Evolutionary conservation across 2,797 vertebrate genomes (phyloP), one percentile per base, ranked within the genome.

Genomic region (Spheniscus humboldti): DNA sequence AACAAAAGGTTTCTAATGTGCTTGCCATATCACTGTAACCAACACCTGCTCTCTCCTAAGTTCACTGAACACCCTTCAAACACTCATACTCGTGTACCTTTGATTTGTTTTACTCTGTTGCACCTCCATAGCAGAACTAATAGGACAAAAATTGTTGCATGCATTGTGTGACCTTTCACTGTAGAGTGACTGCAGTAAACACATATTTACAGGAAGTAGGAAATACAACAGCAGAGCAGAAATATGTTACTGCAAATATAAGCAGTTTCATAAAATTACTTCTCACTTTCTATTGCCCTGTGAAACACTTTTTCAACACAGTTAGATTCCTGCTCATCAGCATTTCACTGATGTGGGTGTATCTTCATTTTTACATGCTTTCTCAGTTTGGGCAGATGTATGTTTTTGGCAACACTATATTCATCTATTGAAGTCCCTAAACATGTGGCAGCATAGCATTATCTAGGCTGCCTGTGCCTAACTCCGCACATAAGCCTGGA

Each of bases 1-100:
- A 92, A 86, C 52, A 94, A 96, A 95, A 95, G 37, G 17, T 78
- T 95, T 95, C 84, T 92, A 80, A 92, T 56, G 45, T 76, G n/a
- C 30, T 74, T 82, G 41, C 63, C 67, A 23, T 67, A 60, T 28
- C 63, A 11, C 60, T 80, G 60, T 67, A 86, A 78, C 50, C 33
- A 91, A 74, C 53, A 93, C 73, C 86, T 95, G 47, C 72, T 94
- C 43, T 74, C 48, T 75, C 39, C 43, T 31, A 43, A 84, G 11
- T 78, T 91, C 41, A 50, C 47, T 71, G 82, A 95, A 56, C 14
- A 60, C 30, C 9, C 45, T 95, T 90, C 88, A 68, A 35, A 60
- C 5, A 47, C 6, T 31, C 67, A 59, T 33, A 27, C 28, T 84
- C 5, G 0, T 24, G 16, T 84, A 60, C 66, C 66, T 97, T 91